Base-by-base conservation (phyloP, 2,888 invertebrate genomes). In the Unio delphinus region DNA sequence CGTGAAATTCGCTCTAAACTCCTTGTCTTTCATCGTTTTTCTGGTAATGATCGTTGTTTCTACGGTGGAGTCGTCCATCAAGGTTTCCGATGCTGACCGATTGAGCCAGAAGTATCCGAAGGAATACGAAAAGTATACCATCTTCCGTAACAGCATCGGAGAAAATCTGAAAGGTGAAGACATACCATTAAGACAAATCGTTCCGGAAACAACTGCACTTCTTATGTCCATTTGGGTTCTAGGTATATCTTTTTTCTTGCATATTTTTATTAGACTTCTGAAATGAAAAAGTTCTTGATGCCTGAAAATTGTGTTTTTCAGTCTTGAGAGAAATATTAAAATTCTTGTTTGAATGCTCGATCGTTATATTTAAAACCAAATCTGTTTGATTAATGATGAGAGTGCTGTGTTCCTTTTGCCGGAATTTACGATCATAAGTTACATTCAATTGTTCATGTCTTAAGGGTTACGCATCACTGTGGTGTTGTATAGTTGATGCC, bases 1-100 rank as follows among this genome's bases (percentile, higher is more conserved):
- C 72, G 84, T 89, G 17, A 89, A 89, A 78, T 89, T 89, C 73
- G 70, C 86, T 23, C 84, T 83, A 11, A 88, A 89, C 72, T 83
- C 87, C 17, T 71, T 83, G 56, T 87, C 89, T 58, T 89, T 86
- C 71, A 67, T 86, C 34, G 68, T 80, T 7, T 89, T 89, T 73
- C 82, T 89, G 55, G 72, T 80, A 8, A 75, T 89, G 65, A 87
- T 86, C 67, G 78, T 86, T 18, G 79, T 83, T 8, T 82, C 85
- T 7, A 84, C 87, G 11, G 75, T 79, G 3, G 83, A 86, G 68
- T 78, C 83, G 15, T 59, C 23, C 17, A 17, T 60, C 67, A 4
- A 34, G 45, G 23, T 30, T 23, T 17, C 54, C 18, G n/a, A 54
- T 26, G 30, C 61, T 3, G n/a, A 55, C 55, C 28, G 56, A 15